Conservation (phyloP, 2,113 vertebrate species). For the Burhinus bistriatus region DNA sequence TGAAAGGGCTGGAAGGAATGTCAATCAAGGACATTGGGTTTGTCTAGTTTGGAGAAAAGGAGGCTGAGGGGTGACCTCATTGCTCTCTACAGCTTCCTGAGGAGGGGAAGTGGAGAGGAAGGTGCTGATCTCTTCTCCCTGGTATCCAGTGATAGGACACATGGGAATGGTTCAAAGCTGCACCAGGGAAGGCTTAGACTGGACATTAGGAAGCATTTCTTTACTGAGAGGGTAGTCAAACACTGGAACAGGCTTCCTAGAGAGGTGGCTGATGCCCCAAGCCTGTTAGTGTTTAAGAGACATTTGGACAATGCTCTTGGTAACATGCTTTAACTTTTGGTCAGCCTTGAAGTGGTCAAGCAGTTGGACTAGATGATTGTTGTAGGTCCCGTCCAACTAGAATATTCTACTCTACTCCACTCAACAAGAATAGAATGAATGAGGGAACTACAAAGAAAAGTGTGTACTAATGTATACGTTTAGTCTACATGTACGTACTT, state of each 20-base stretch:
- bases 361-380: background rate
- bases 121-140: background rate
- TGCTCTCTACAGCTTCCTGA: background rate
- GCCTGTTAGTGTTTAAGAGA: background rate
- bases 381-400: background rate
- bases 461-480: background rate
- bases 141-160: accelerated
- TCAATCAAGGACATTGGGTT: background rate
- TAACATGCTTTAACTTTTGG: background rate
- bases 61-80: background rate
- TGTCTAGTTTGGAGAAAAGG: background rate
- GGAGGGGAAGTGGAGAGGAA: background rate
- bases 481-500: background rate
- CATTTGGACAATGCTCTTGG: background rate
- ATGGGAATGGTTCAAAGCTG: background rate
- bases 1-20: too few relatives aligned
- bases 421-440: background rate
- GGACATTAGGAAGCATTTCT: background rate
- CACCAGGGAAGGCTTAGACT: accelerated
- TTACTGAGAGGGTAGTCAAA: background rate
- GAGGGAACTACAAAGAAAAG: background rate
- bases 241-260: background rate
- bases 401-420: background rate
- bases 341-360: background rate
- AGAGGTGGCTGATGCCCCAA: background rate